Percentiles rank a stretch among this genome's conserved stretches.
Conservation (phyloP, 2,888 invertebrate species). For the Caenorhabditis zanzibari region DNA sequence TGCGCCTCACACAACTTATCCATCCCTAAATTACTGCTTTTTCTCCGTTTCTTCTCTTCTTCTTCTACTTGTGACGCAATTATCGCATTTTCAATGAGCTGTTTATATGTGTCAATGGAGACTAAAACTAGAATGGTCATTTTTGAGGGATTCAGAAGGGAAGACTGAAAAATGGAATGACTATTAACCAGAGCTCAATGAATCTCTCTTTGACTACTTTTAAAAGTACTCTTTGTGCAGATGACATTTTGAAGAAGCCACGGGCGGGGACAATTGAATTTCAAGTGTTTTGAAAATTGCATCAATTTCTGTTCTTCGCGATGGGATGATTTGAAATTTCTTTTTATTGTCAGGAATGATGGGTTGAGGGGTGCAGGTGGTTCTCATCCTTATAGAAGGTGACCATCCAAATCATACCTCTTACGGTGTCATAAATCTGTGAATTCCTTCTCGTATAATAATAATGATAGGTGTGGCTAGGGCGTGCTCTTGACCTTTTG, state of each 20-base stretch:
- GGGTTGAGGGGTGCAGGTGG: neutral
- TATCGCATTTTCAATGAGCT: conserved; percentile 60
- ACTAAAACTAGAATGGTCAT: neutral
- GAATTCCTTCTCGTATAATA: conserved; percentile 9
- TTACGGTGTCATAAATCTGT: conserved; percentile 17
- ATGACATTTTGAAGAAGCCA: conserved; percentile 47
- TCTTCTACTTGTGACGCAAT: conserved; percentile 49
- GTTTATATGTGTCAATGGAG: conserved; percentile 28
- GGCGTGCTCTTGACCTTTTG: conserved; percentile 51
- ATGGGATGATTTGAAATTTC: conserved; percentile 24
- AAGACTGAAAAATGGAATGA: neutral
- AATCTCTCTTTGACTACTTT: conserved; percentile 2
- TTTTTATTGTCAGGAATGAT: neutral
- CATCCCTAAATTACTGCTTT: conserved; percentile 34
- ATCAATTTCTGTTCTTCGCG: conserved; percentile 53
- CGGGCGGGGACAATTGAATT: conserved; percentile 48
- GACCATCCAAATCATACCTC: conserved; percentile 21
- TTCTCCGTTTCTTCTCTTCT: neutral
- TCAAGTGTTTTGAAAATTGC: conserved; percentile 64
- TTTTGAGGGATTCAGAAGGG: neutral
- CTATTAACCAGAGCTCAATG: neutral
- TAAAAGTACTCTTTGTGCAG: conserved; percentile 41
- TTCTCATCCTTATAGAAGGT: neutral
- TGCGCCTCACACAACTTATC: conserved; percentile 24
- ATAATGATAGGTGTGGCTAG: conserved; percentile 22